Conservation (phyloP, 2,113 vertebrate genomes). For the Phycodurus eques region DNA sequence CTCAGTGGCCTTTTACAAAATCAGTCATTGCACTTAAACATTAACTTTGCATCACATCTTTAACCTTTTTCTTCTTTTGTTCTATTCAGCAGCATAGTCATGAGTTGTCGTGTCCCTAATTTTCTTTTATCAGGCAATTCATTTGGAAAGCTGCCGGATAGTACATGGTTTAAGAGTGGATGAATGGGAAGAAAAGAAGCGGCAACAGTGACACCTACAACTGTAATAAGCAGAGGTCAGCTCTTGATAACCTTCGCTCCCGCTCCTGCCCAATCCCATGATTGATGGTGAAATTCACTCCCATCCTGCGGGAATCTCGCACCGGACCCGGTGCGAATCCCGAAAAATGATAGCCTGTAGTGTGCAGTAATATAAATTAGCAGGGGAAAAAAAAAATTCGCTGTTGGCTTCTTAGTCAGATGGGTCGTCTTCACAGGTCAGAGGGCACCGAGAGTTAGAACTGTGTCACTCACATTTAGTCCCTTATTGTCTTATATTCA, state of each 20-base stretch:
- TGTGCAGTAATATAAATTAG: background rate
- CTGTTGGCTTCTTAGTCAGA: background rate
- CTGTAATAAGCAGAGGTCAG: too few relatives aligned
- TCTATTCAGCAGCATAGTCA: background rate
- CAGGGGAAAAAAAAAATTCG: background rate
- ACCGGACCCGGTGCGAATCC: too few relatives aligned
- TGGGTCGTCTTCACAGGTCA: background rate
- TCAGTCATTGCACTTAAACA: background rate
- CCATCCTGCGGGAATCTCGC: too few relatives aligned
- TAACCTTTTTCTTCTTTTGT: slow-evolving; percentile 1
- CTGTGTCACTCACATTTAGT: slow-evolving; percentile 6
- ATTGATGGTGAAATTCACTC: too few relatives aligned
- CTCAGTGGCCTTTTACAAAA: slow-evolving; percentile 4
- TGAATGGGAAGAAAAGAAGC: background rate
- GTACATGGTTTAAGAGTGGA: too few relatives aligned
- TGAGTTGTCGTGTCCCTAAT: background rate
- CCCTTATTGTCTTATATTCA: slow-evolving; percentile 9
- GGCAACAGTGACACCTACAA: too few relatives aligned
- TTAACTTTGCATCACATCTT: slow-evolving; percentile 5
- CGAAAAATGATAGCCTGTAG: background rate
- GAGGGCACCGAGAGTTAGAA: background rate
- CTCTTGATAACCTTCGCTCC: too few relatives aligned
- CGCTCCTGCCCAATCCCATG: too few relatives aligned
- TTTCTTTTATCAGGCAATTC: background rate
- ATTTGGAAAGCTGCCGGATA: background rate